phyloP scores from a whole-genome alignment of 2,113 vertebrate genomes.

The Procavia capensis region DNA sequence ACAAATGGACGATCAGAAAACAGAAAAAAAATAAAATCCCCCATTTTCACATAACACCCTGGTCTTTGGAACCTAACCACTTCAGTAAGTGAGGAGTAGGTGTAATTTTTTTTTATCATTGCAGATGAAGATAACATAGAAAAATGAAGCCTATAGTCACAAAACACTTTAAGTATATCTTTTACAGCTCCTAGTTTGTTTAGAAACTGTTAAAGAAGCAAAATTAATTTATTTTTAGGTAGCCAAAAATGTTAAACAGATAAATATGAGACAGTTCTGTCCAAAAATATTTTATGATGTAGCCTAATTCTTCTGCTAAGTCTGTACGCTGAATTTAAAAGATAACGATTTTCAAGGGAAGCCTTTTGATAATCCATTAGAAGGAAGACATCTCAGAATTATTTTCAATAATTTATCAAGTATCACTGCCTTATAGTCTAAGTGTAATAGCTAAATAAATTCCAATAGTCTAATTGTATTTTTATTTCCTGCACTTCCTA shows the following conservation, averaged over 20 bases:
- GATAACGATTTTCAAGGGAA: background rate
- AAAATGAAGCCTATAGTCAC: background rate
- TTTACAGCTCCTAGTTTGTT: background rate
- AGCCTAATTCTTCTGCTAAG: background rate
- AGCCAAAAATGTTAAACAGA: background rate
- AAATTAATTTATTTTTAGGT: slow-evolving; percentile 21
- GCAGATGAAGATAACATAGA: background rate
- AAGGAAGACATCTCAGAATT: background rate
- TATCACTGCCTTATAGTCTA: slow-evolving; percentile 21
- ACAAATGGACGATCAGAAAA: no score
- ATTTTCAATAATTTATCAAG: slow-evolving; percentile 1
- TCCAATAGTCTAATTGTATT: background rate
- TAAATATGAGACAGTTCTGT: background rate
- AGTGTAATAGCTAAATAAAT: slow-evolving; percentile 32
- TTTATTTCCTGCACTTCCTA: slow-evolving; percentile 28
- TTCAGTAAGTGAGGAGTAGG: no score
- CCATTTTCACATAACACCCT: no score
- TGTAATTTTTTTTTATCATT: background rate
- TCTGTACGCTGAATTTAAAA: background rate
- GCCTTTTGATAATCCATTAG: background rate
- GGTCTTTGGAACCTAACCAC: no score
- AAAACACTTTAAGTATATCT: background rate
- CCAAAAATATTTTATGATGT: background rate
- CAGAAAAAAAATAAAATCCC: no score
- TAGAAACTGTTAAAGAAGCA: background rate